These are phyloP conservation scores for Latrodectus geometricus DNA, from an alignment of 1,140 invertebrate genomes.

Conservation along the genomic window DNA sequence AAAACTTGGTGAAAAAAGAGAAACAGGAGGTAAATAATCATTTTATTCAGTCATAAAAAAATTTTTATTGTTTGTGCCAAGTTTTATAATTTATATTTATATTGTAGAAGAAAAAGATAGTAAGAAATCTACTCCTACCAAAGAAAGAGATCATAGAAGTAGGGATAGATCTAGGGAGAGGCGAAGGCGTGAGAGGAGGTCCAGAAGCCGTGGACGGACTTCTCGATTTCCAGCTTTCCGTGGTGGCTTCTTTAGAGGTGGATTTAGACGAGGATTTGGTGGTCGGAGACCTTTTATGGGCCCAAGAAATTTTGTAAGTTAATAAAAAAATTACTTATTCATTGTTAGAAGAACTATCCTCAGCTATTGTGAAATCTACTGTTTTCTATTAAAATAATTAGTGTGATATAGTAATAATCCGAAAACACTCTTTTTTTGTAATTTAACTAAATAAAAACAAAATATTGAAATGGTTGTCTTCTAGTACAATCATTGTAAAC, in stretches of 20 bases:
- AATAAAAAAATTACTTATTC: neutral
- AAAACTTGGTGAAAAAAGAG: constrained; percentile 30
- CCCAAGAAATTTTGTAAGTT: constrained; percentile 16
- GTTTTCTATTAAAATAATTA: too few relatives aligned
- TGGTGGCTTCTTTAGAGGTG: constrained; percentile 29
- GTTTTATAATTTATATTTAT: neutral
- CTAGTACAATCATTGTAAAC: too few relatives aligned
- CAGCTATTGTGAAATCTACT: too few relatives aligned
- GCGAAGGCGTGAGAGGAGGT: constrained; percentile 8
- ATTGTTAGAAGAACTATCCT: too few relatives aligned
- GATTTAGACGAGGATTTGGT: constrained; percentile 19
- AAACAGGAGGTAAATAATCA: neutral
- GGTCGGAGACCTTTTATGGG: neutral
- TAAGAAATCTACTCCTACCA: constrained; percentile 19
- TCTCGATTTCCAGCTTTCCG: neutral
- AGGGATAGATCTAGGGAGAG: constrained; percentile 11
- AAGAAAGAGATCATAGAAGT: constrained; percentile 5
- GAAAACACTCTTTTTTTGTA: too few relatives aligned
- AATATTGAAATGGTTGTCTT: too few relatives aligned
- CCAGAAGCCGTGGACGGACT: constrained; percentile 9
- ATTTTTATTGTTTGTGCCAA: neutral
- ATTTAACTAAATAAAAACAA: too few relatives aligned
- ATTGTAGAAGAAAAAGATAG: constrained; percentile 14
- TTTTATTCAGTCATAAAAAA: neutral
- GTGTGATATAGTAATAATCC: too few relatives aligned